Conservation (phyloP, 1,140 invertebrate genomes). For the Bombus breviceps region DNA sequence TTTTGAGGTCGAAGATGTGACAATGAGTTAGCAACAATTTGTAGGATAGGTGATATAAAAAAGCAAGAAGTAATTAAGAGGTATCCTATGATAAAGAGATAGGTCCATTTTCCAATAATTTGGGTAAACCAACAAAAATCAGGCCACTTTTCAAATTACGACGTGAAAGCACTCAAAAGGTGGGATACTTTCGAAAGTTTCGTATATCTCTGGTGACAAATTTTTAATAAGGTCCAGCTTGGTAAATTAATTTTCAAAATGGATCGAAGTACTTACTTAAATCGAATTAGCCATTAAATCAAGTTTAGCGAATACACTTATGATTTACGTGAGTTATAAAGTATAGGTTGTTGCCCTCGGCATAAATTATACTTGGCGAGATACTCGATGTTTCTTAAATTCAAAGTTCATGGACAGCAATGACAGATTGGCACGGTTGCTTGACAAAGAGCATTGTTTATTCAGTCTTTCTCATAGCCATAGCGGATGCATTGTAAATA, state of each 20-base stretch:
- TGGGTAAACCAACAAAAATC: no score
- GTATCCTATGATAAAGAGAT: no score
- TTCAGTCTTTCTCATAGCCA: background rate
- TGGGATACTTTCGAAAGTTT: background rate
- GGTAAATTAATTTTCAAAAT: background rate
- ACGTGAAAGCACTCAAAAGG: no score
- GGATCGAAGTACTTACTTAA: background rate
- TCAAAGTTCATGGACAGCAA: constrained; percentile 34
- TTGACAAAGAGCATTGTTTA: constrained; percentile 43
- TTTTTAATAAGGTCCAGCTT: background rate
- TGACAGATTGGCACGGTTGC: constrained; percentile 27
- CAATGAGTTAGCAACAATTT: background rate
- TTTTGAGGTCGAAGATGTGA: background rate
- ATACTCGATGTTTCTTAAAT: constrained; percentile 13
- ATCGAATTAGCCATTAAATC: constrained; percentile 1
- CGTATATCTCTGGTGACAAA: background rate
- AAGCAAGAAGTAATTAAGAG: background rate
- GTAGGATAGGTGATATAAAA: background rate
- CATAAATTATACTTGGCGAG: background rate
- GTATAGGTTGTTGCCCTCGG: background rate
- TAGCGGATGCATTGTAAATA: background rate
- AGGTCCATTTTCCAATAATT: no score
- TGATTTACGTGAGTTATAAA: constrained; percentile 5
- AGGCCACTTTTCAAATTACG: no score
- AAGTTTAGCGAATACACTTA: background rate